These are phyloP conservation scores for Lepidonotus clava DNA, from an alignment of 2,888 invertebrate species.

Conservation along the genomic window DNA sequence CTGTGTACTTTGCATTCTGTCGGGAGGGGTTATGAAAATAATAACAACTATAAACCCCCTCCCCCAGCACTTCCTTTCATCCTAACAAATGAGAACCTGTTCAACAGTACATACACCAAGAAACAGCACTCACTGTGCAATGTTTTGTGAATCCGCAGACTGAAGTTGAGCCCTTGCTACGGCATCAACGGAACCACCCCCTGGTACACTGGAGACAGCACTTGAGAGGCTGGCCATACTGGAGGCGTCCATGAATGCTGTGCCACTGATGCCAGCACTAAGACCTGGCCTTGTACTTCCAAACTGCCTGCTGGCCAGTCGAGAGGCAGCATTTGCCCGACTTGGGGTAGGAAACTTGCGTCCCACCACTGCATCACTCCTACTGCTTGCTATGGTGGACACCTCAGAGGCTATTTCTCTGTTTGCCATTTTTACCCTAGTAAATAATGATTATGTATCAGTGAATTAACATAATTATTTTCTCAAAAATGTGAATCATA, in stretches of 20 bases:
- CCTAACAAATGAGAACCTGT: too few relatives aligned
- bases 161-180: conserved; percentile 35
- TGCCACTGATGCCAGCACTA: conserved; percentile 76
- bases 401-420: conserved; percentile 41
- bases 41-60: too few relatives aligned
- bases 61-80: too few relatives aligned
- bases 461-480: too few relatives aligned
- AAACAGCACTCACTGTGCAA: neutral
- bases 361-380: conserved; percentile 59
- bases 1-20: too few relatives aligned
- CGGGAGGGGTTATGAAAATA: too few relatives aligned
- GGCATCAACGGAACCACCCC: conserved; percentile 47
- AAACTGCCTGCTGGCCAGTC: conserved; percentile 62
- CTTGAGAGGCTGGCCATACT: conserved; percentile 68
- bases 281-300: conserved; percentile 64
- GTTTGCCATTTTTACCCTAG: conserved; percentile 7
- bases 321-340: conserved; percentile 61
- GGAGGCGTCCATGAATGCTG: conserved; percentile 70
- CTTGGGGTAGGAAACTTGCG: conserved; percentile 58
- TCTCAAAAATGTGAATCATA: too few relatives aligned
- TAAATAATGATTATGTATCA: too few relatives aligned
- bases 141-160: neutral
- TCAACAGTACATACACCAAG: too few relatives aligned
- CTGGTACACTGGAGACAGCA: conserved; percentile 56
- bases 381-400: conserved; percentile 31